Base-by-base conservation (phyloP, 2,113 vertebrate genomes). In the Cebidichthys violaceus region DNA sequence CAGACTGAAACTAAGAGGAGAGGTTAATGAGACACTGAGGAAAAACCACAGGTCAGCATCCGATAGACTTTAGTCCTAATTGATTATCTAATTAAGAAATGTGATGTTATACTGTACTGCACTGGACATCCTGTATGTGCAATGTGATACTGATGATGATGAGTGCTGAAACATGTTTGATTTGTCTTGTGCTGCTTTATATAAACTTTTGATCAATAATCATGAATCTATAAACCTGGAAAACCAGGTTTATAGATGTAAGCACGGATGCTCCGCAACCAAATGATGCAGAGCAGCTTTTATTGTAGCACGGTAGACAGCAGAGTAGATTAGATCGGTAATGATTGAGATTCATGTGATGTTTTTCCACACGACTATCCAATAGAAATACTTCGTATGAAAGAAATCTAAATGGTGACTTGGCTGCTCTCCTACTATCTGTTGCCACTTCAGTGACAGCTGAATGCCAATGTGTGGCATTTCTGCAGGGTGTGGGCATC, bases 401-500 rank as follows among this genome's bases (percentile, higher is more conserved):
- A 20, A 52, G 47, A 17, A 22, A 52, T 52, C 47, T 52, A 18
- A 9, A 52, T 22, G 47, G 47, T 29, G 41, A 47, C 1, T 55
- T 52, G 55, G 62, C 37, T 35, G 6, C 39, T 47, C 13, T 70
- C 29, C 50, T 64, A 10, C 35, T 24, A 35, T 73, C 20, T 73
- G 24, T 24, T 86, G 84, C 47, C 20, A 31, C 57, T 61, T 65
- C 24, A 52, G 67, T 74, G 33, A 59, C 0, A 65, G 70, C 70
- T 59, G 50, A 83, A 71, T 54, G 43, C 29, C 17, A 86, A 22
- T 27, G 45, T 61, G 72, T 71, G 66, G 52, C 43, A 61, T 82
- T 79, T 71, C 70, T 60, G 62, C 55, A 61, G 61, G 67, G 60
- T 64, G 81, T 59, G 59, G 62, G 77, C 54, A 60, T 35, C 39